Evolutionary conservation across 2,888 invertebrate genomes (phyloP).

Genomic region (Tortrix viridana): DNA sequence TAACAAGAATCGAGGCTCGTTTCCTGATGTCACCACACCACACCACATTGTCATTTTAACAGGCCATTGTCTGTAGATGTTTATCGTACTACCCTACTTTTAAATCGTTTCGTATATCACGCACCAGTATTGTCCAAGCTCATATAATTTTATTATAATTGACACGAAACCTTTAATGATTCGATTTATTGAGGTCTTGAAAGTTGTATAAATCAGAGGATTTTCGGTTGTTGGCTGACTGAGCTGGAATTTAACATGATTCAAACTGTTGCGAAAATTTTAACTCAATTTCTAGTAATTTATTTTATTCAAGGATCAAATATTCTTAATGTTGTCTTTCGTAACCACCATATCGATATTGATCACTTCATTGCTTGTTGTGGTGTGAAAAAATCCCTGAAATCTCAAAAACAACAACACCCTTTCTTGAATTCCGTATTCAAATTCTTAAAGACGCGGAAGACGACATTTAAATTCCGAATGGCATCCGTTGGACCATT

Average conservation of each 20-base stretch:
- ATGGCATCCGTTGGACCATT: conserved; percentile 63
- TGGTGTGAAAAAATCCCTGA: too few species aligned
- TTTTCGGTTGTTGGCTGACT: conserved; percentile 15
- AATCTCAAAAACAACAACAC: too few species aligned
- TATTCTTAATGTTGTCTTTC: background rate
- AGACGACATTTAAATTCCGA: conserved; percentile 70
- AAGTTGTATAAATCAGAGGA: conserved; percentile 21
- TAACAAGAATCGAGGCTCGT: conserved; percentile 22
- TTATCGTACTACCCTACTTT: conserved; percentile 55
- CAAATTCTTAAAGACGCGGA: conserved; percentile 43
- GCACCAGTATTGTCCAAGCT: conserved; percentile 49
- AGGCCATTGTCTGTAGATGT: conserved; percentile 53
- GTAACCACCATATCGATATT: conserved; percentile 10
- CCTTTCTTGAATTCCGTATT: conserved; percentile 16
- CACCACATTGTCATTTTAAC: conserved; percentile 37
- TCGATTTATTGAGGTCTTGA: conserved; percentile 32
- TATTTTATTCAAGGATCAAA: too few species aligned
- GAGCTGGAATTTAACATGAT: conserved; percentile 26
- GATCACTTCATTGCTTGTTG: conserved; percentile 14
- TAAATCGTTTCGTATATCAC: conserved; percentile 44
- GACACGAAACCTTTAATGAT: conserved; percentile 51
- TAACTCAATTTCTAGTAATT: background rate
- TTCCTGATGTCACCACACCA: conserved; percentile 27
- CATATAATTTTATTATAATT: conserved; percentile 54
- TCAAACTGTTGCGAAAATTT: conserved; percentile 20